Conservation (phyloP, 2,888 invertebrate genomes). For the Bembecia ichneumoniformis region DNA sequence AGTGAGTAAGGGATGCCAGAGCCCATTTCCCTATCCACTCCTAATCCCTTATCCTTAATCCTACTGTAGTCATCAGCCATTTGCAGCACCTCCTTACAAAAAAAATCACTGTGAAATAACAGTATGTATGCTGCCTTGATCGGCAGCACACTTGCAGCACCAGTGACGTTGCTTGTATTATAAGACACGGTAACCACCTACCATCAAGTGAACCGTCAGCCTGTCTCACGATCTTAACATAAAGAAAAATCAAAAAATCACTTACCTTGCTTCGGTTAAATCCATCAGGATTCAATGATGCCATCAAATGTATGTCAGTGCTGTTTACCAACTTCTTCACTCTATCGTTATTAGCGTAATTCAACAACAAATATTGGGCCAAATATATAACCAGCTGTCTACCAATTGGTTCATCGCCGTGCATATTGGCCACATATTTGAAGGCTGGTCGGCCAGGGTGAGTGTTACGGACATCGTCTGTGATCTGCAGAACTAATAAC, state of each 20-base stretch:
- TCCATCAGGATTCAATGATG: constrained; percentile 97
- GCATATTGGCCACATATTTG: constrained; percentile 97
- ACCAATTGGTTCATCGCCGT: constrained; percentile 94
- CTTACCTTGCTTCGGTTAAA: constrained; percentile 86
- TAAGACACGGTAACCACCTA: too few relatives aligned
- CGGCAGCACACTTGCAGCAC: too few relatives aligned
- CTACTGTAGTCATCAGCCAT: too few relatives aligned
- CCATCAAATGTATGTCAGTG: constrained; percentile 96
- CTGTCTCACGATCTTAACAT: too few relatives aligned
- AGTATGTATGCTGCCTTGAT: too few relatives aligned
- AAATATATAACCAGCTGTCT: constrained; percentile 87
- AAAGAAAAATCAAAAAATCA: constrained; percentile 2
- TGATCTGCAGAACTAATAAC: constrained; percentile 86
- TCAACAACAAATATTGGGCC: constrained; percentile 85
- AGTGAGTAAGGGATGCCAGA: too few relatives aligned
- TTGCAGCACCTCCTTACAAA: too few relatives aligned
- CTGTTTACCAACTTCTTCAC: constrained; percentile 84
- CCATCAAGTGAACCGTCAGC: too few relatives aligned
- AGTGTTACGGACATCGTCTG: constrained; percentile 73
- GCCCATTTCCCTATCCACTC: too few relatives aligned
- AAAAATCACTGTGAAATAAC: too few relatives aligned
- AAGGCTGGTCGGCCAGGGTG: constrained; percentile 86
- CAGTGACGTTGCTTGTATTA: too few relatives aligned
- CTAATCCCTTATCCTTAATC: too few relatives aligned
- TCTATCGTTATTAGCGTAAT: constrained; percentile 78